A percentile compares a stretch with the other conserved stretches of the same genome.
Conservation (phyloP, 2,113 vertebrate genomes). For the Scolopax mira region DNA sequence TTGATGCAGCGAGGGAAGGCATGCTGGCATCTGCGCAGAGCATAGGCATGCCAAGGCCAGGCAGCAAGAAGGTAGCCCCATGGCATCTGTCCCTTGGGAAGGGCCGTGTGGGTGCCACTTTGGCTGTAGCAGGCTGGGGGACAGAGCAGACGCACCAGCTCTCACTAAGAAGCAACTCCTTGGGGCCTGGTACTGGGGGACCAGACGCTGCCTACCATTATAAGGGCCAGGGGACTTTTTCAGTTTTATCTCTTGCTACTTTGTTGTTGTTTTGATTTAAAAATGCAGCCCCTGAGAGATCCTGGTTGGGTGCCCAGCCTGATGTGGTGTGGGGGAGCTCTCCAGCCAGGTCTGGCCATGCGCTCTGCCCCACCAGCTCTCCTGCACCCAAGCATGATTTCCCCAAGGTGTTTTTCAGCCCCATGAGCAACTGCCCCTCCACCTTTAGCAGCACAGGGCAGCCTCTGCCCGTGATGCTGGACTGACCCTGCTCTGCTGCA, state of each 20-base stretch:
- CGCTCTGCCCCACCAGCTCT: neutral
- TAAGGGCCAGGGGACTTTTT: neutral
- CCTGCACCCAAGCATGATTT: neutral
- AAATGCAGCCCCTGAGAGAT: neutral
- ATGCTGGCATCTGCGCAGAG: rapidly evolving
- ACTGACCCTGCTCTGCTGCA: neutral
- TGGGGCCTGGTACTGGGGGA: neutral
- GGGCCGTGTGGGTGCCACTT: neutral
- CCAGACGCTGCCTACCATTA: rapidly evolving
- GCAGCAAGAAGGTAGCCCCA: neutral
- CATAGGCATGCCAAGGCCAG: rapidly evolving
- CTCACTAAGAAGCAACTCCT: rapidly evolving
- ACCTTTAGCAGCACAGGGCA: neutral
- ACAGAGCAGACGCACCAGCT: neutral
- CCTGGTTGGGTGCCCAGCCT: neutral
- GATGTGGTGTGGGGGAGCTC: neutral
- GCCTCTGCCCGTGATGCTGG: rapidly evolving
- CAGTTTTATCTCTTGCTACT: neutral
- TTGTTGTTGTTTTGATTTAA: neutral
- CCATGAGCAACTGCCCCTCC: neutral
- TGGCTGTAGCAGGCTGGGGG: rapidly evolving
- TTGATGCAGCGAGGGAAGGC: rapidly evolving
- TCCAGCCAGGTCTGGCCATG: neutral
- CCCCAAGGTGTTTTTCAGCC: neutral
- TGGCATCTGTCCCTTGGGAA: neutral